phyloP scores from a whole-genome alignment of 2,797 vertebrate species.

The Rallus crepitans region DNA sequence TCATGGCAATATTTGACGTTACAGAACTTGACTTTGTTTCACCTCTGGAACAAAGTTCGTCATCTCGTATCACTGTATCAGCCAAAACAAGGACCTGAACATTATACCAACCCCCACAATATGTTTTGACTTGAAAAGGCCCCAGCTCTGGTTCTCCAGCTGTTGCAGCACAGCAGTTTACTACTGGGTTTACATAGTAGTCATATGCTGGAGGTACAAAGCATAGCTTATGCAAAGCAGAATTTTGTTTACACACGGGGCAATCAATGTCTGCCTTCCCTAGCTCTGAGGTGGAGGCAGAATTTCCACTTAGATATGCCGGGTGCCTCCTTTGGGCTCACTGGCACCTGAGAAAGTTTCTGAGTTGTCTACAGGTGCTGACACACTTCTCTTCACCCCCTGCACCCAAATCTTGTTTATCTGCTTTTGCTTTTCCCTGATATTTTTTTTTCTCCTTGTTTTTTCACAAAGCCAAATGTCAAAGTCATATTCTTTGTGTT shows the following conservation, averaged over 20 bases:
- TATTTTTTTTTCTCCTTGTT: too few relatives aligned
- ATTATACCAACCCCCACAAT: not conserved
- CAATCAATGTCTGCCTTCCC: not conserved
- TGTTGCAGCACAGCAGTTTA: not conserved
- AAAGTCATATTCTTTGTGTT: not conserved
- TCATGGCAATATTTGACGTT: not conserved
- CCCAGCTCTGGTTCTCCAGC: not conserved
- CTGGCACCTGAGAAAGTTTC: not conserved
- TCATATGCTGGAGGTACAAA: not conserved
- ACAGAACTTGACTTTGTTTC: constrained; percentile 29
- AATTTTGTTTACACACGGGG: not conserved
- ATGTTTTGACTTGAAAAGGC: not conserved
- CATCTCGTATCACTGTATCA: not conserved
- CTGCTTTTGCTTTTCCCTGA: not conserved
- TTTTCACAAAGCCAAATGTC: not conserved
- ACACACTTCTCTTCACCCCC: rapidly evolving
- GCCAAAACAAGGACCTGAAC: not conserved
- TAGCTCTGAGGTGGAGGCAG: not conserved
- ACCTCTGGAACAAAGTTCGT: constrained; percentile 25
- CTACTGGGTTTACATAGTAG: not conserved
- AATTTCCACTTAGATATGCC: not conserved
- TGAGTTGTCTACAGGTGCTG: not conserved
- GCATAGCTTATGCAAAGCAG: not conserved
- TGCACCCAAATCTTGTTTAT: not conserved
- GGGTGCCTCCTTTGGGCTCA: not conserved